Base-by-base conservation (phyloP, 2,888 invertebrate species). In the Mesochorus sp. region DNA sequence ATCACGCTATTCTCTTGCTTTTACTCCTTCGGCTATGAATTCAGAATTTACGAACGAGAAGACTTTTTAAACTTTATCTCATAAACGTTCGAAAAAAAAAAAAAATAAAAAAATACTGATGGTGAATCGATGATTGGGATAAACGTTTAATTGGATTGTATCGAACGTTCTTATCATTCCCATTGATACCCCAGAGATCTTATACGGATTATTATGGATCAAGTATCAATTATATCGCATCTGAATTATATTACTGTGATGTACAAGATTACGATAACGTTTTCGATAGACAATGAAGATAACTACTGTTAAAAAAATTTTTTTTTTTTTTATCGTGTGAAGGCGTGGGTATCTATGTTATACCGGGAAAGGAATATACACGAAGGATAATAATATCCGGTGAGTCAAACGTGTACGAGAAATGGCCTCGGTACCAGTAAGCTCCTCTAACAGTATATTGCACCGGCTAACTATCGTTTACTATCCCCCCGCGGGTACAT, bases 1-100 rank as follows among this genome's bases (percentile, higher is more conserved):
- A 77, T 86, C 85, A 88, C 84, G 86, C 85, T 76, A 84, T 51
- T 17, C 49, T 24, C 6, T 17, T 47, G 42, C 31, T 42, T 61
- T 74, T 68, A 62, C n/a, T 37, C 74, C 51, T 66, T 79, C 81
- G 75, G 62, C n/a, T 71, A 74, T 61, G 49, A 71, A n/a, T n/a
- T n/a, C 31, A 42, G 31, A 74, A 79, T 76, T 75, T 42, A 42
- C 68, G 21, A 47, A 37, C 17, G 14, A 12, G n/a, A 5, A 1
- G 6, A 49, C 3, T 3, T 12, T 24, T 6, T 10, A 2, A 31
- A 10, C 34, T 34, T n/a, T n/a, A n/a, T n/a, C n/a, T n/a, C n/a
- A n/a, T n/a, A n/a, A n/a, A n/a, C n/a, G n/a, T n/a, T n/a, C n/a
- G n/a, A n/a, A n/a, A n/a, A n/a, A n/a, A n/a, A n/a, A n/a, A n/a